Evolutionary conservation across 2,888 invertebrate genomes (phyloP).

Genomic region (Philereme transversata): DNA sequence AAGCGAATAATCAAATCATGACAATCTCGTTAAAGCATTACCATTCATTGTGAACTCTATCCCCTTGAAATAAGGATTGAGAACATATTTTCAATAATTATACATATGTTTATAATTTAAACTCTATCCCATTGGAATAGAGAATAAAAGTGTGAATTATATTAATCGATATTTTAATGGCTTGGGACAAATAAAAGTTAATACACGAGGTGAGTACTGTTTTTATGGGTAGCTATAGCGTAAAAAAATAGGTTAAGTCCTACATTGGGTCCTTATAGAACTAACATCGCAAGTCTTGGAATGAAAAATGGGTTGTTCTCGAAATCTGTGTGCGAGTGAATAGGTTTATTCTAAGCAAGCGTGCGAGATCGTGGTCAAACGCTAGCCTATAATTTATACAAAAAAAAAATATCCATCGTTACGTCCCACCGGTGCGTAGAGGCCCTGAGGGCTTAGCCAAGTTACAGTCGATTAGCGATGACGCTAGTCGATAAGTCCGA

Average conservation of each 20-base stretch:
- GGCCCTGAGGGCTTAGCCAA: too few relatives aligned
- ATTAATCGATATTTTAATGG: conserved; percentile 9
- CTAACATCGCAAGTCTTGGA: too few relatives aligned
- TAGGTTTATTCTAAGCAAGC: too few relatives aligned
- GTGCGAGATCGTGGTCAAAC: too few relatives aligned
- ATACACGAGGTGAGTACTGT: conserved; percentile 1
- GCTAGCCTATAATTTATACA: too few relatives aligned
- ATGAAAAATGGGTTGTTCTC: too few relatives aligned
- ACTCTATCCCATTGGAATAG: conserved; percentile 1
- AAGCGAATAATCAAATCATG: conserved; percentile 1
- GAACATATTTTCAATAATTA: not conserved
- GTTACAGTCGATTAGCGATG: too few relatives aligned
- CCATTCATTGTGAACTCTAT: conserved; percentile 1
- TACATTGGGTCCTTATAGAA: not conserved
- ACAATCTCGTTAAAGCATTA: not conserved
- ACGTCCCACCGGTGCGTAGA: too few relatives aligned
- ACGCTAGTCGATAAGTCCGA: too few relatives aligned
- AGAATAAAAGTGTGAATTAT: conserved; percentile 2
- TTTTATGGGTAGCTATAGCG: not conserved
- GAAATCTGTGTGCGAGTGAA: too few relatives aligned
- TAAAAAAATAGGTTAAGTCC: not conserved
- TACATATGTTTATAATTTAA: not conserved
- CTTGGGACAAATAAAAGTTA: conserved; percentile 4
- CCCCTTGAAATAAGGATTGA: conserved; percentile 1
- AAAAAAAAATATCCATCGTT: too few relatives aligned